Percentiles rank a stretch among this genome's conserved stretches.
These are phyloP conservation scores for Pseudorhombus dupliciocellatus DNA, from an alignment of 2,113 vertebrate genomes.

Conservation along the genomic window DNA sequence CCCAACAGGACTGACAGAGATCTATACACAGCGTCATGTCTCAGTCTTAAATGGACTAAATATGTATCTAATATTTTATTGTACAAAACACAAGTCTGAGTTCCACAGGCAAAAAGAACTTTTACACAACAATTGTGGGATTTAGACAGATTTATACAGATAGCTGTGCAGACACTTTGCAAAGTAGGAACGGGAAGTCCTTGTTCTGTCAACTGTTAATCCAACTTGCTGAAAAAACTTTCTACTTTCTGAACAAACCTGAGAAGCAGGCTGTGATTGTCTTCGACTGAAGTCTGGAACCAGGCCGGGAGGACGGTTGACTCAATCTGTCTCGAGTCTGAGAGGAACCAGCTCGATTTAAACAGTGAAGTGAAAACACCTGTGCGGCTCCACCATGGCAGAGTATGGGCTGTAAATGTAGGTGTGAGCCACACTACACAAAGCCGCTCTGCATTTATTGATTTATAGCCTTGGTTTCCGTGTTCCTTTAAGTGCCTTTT, in stretches of 20 bases:
- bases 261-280: neutral
- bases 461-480: neutral
- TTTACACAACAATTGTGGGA: neutral
- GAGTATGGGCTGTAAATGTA: neutral
- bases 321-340: neutral
- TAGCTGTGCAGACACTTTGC: neutral
- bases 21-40: no score
- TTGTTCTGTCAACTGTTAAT: neutral
- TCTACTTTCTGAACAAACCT: neutral
- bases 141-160: neutral
- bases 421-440: neutral
- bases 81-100: no score
- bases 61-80: no score
- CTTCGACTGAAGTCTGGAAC: neutral
- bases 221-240: neutral
- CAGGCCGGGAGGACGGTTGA: neutral
- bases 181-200: neutral
- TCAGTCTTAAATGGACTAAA: no score
- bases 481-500: neutral
- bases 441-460: neutral
- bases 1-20: no score
- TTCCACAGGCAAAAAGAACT: no score
- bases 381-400: constrained; percentile 9
- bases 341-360: constrained; percentile 3
- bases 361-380: constrained; percentile 24